Evolutionary conservation across 1,140 invertebrate genomes (phyloP), one percentile per base, ranked within the genome.

Genomic region (Tachypleus tridentatus): DNA sequence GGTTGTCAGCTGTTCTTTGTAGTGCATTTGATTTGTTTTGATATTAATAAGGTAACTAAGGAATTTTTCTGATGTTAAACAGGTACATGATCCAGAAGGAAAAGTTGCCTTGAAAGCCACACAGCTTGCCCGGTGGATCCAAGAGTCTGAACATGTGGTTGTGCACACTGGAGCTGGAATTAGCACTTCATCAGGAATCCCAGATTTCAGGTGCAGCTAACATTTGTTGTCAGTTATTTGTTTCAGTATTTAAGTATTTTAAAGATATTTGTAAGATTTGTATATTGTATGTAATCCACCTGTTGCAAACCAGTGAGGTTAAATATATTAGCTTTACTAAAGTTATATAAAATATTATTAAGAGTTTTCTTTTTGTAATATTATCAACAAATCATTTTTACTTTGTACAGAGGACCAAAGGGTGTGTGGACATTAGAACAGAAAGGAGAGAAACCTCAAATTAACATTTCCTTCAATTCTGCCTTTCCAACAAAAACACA

Each of bases 361-460:
- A 4, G 4, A 11, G 62, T 8, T n/a, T n/a, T n/a, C n/a, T n/a
- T n/a, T n/a, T n/a, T n/a, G n/a, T n/a, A n/a, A n/a, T n/a, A n/a
- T n/a, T n/a, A n/a, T n/a, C n/a, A n/a, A n/a, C n/a, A n/a, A n/a
- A n/a, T n/a, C n/a, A n/a, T n/a, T 66, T 70, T 64, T 62, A 67
- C 69, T 69, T 72, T 72, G 78, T 80, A 62, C 72, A 95, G 91
- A 70, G 92, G 93, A 4, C 93, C 93, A 8, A 92, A 92, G 76
- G 97, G 96, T 60, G 95, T 99, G 0, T 99, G 97, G 97, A 99
- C 97, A 2, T 79, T 98, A 67, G 94, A 99, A 78, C 83, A 91
- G 76, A 85, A 93, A 80, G 94, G 94, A 64, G 80, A 90, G 72
- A 91, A 88, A 75, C 93, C 95, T 4, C 80, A 84, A 56, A 71